Conservation (phyloP, 1,140 invertebrate genomes). For the Palaemon carinicauda region DNA sequence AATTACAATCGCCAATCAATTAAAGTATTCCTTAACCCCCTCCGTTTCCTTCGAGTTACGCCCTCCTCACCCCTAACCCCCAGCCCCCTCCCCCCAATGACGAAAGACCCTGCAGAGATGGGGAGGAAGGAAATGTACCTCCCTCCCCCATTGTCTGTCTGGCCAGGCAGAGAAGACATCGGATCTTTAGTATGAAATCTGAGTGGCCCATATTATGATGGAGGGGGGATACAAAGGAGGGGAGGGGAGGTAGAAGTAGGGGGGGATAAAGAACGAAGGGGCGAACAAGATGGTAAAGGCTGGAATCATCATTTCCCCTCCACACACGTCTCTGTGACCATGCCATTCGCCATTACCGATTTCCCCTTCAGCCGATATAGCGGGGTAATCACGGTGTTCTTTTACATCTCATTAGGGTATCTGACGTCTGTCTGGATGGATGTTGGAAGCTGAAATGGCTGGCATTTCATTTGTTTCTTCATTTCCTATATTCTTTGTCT, state of each 20-base stretch:
- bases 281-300: too few species aligned
- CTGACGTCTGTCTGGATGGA: too few species aligned
- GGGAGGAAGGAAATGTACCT: not conserved
- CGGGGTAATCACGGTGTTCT: not conserved
- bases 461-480: too few species aligned
- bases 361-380: not conserved
- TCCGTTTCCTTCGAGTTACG: not conserved
- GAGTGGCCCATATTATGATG: too few species aligned
- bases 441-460: too few species aligned
- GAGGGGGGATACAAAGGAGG: not conserved
- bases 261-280: too few species aligned
- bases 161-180: too few species aligned
- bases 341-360: not conserved
- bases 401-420: not conserved
- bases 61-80: not conserved
- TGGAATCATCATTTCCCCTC: not conserved
- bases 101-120: not conserved
- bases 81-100: not conserved
- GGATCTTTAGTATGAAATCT: too few species aligned
- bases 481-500: too few species aligned
- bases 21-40: too few species aligned
- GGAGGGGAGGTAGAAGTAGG: too few species aligned
- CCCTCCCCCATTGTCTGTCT: not conserved
- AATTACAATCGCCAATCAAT: too few species aligned
- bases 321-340: not conserved